Base-by-base conservation (phyloP, 2,888 invertebrate genomes). In the Crossocerus cetratus region DNA sequence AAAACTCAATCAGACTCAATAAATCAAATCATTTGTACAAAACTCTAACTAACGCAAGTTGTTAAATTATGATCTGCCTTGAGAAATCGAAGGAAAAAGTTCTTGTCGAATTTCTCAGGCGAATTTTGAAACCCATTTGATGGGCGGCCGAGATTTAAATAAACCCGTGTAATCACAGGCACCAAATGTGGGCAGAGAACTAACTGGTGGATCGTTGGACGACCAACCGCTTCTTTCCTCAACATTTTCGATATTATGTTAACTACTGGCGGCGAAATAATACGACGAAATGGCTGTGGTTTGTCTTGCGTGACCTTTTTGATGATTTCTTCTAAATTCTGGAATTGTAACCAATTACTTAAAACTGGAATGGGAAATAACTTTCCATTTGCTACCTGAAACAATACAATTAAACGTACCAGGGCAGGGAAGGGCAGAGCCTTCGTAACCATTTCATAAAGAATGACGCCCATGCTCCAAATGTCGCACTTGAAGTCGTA, bases 391-490 rank as follows among this genome's bases (percentile, higher is more conserved):
- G 5, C 16, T 43, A 43, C 4, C 43, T 43, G 43, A 43, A 45
- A 5, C 2, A 54, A n/a, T n/a, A 32, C 11, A 32, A 32, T 32
- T 8, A 11, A 55, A 13, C 53, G 73, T 83, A 87, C 87, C 77
- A 60, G 63, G 5, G 83, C 86, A n/a, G 85, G 81, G 60, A 88
- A 89, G 2, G 88, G 88, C 65, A 85, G 82, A 54, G 69, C 76
- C 65, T 85, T 85, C 5, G 87, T 84, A 14, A 88, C 66, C 91
- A 96, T 92, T 90, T 97, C 96, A 86, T 95, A 97, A 3, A 97
- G 90, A 72, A 97, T 92, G 87, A 97, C 96, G 0, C 97, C 97
- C 63, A 96, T 91, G 14, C 96, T 95, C 97, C 97, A 97, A 70
- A 97, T 93, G 86, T 97, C 97, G 83, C 95, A 95, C 91, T 96